Evolutionary conservation across 2,888 invertebrate genomes (phyloP), one percentile per base, ranked within the genome.

Genomic region (Drosophila sordidula): DNA sequence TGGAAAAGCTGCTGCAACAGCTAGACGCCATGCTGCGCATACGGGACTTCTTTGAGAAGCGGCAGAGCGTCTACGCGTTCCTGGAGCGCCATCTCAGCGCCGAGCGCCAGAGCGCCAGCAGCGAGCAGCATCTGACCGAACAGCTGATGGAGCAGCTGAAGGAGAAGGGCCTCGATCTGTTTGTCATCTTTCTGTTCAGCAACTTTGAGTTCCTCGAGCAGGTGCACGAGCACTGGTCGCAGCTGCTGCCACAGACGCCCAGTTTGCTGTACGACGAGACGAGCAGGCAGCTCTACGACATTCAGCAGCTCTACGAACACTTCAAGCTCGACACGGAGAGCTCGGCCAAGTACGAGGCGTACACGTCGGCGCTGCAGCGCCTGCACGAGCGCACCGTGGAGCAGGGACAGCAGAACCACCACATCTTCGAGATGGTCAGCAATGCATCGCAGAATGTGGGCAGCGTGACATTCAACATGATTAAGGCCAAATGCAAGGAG

Each of bases 401-500:
- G 2, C 70, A 78, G 47, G 87, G 76, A 0, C 57, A 73, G 9
- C 54, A 76, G n/a, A 76, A 70, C 55, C 76, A 76, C 54, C 89
- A 90, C 45, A 80, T 91, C 25, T 90, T 87, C 50, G 91, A 91
- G 56, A 68, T 90, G 78, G 61, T 91, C 14, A 78, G 57, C 49
- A 90, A 89, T 69, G 91, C 91, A 1, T 78, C 90, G 6, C 87
- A 82, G 39, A 90, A 90, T 71, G 88, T 90, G 25, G 90, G 91
- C 70, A 87, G 84, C 18, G 85, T 90, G n/a, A 88, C 90, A 6
- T 80, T 90, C 44, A 88, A 86, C 29, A 85, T 90, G 89, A 90
- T 90, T 22, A 85, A 81, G 56, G 62, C 78, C 47, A 90, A 90
- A 62, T 90, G 90, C 65, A 69, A 70, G 42, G 83, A 88, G 6